phyloP scores from a whole-genome alignment of 2,797 vertebrate species.

The Poeciliopsis turneri region DNA sequence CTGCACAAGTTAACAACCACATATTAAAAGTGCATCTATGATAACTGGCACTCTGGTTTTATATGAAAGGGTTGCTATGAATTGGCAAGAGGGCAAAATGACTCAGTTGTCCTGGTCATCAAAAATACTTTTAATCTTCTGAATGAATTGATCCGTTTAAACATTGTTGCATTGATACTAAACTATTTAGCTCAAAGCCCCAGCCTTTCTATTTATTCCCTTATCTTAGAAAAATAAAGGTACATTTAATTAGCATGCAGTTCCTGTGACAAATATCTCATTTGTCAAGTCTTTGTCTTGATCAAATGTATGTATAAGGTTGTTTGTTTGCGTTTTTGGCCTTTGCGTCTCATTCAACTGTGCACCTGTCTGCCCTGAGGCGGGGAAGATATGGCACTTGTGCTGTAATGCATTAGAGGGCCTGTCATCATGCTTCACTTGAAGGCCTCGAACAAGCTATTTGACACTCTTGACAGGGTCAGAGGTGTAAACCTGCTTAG shows the following conservation, averaged over 20 bases:
- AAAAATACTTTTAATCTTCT: conserved; percentile 43
- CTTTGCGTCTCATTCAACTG: conserved; percentile 39
- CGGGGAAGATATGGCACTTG: conserved; percentile 65
- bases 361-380: conserved; percentile 84
- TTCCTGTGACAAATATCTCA: background rate
- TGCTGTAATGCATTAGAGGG: conserved; percentile 77
- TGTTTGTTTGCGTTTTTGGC: conserved; percentile 24
- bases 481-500: conserved; percentile 76
- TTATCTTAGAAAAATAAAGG: background rate
- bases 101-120: conserved; percentile 1
- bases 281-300: conserved; percentile 32
- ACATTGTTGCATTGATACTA: background rate
- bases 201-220: background rate
- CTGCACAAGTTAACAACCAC: background rate
- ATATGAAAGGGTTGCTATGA: background rate
- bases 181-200: background rate
- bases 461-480: conserved; percentile 79
- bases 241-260: background rate
- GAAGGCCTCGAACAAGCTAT: conserved; percentile 78
- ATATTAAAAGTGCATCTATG: background rate
- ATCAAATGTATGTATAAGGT: conserved; percentile 19
- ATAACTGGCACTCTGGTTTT: background rate
- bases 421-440: conserved; percentile 80
- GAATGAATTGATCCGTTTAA: conserved; percentile 34
- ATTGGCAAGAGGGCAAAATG: background rate